Percentiles rank a stretch among this genome's conserved stretches.
Conservation (phyloP, 2,797 vertebrate genomes). For the Sebastes kiyomatsui region DNA sequence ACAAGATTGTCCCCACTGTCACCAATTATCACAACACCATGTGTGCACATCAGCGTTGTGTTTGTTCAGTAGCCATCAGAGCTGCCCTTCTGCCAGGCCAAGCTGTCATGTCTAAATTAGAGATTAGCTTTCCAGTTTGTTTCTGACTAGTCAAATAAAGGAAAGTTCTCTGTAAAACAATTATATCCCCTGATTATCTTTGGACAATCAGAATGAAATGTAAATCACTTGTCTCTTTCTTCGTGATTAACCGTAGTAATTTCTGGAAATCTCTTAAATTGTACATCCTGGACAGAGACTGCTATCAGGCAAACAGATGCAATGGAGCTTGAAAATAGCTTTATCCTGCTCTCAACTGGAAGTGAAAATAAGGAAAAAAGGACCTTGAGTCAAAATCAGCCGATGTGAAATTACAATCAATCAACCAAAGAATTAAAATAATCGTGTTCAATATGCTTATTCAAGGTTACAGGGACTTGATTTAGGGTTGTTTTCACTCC, state of each 20-base stretch:
- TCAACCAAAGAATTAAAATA: not conserved
- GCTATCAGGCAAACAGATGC: not conserved
- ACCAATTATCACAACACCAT: not conserved
- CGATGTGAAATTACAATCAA: conserved; percentile 8
- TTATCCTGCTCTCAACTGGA: not conserved
- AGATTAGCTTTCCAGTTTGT: not conserved
- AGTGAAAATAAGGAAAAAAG: not conserved
- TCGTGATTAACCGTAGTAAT: not conserved
- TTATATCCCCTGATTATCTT: not conserved
- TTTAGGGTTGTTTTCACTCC: not conserved
- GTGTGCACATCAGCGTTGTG: not conserved
- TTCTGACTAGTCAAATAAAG: too few species aligned
- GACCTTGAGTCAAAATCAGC: not conserved
- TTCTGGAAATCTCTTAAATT: not conserved
- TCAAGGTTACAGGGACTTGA: not conserved
- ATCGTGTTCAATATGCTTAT: not conserved
- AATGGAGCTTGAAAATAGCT: not conserved
- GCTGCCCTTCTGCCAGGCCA: too few species aligned
- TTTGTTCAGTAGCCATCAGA: not conserved
- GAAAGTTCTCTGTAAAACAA: not conserved
- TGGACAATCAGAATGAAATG: not conserved
- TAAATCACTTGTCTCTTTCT: not conserved
- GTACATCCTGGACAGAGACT: not conserved
- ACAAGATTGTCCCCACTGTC: not conserved
- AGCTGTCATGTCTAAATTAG: not conserved